Base-by-base conservation (phyloP, 2,797 vertebrate genomes). In the Urocyon cinereoargenteus region DNA sequence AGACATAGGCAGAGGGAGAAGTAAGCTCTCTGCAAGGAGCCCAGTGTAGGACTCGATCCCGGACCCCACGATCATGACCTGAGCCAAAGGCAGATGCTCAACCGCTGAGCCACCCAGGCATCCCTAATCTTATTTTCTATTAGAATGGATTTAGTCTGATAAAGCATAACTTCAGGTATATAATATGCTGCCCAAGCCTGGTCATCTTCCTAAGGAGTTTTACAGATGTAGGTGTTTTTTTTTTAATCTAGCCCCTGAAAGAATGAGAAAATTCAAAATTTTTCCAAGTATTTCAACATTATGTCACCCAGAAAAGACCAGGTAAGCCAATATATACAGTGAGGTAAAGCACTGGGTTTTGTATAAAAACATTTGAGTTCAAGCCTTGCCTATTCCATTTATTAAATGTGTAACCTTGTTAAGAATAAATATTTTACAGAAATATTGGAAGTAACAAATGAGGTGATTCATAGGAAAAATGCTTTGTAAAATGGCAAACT, bases 361-460 rank as follows among this genome's bases (percentile, higher is more conserved):
- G 21, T n/a, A 24, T 85, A 84, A 91, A 91, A 97, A 49, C 73
- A 84, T 68, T 75, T 88, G 87, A 22, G 5, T 90, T 94, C 45
- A 90, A 90, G 3, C 4, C 5, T 92, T 86, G 24, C 45, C 15
- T 75, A 22, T 87, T 95, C 40, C 40, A 83, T 22, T 86, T 83
- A 82, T 22, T 86, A 68, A 92, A 55, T 75, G 28, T 78, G 18
- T 86, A 82, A 64, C 31, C 16, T n/a, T 45, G 13, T 31, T 86
- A 64, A 92, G 34, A 51, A 78, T 72, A 78, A 90, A 64, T 91
- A 81, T 45, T 64, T 88, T 53, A 73, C 53, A 36, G 45, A 92
- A 77, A 83, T 40, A 81, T 49, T 24, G 15, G 45, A 82, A 95
- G 15, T 70, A 83, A 11, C 31, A 83, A 86, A 84, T 82, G 51